Evolutionary conservation across 2,888 invertebrate species (phyloP).

Genomic region (Campoplex capitator): DNA sequence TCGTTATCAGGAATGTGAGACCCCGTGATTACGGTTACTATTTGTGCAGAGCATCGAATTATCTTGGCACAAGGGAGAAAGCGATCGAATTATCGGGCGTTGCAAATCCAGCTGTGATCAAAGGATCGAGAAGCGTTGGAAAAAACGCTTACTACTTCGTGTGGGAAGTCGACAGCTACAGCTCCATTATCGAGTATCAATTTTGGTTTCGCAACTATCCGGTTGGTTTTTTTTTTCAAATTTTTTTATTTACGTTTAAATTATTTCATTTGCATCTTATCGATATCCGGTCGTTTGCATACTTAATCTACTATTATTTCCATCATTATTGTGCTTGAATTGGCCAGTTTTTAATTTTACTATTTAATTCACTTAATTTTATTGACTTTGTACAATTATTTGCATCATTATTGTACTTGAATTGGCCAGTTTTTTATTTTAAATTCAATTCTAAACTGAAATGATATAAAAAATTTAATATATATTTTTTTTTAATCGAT

Average conservation of each 20-base stretch:
- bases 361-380: not conserved
- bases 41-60: conserved; percentile 91
- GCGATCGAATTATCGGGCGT: conserved; percentile 91
- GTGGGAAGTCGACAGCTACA: conserved; percentile 94
- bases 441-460: too few species aligned
- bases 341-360: not conserved
- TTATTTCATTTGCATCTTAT: not conserved
- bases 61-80: conserved; percentile 89
- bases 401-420: too few species aligned
- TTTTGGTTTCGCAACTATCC: conserved; percentile 84
- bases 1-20: conserved; percentile 89
- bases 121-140: conserved; percentile 85
- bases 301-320: too few species aligned
- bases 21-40: conserved; percentile 91
- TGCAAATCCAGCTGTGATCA: conserved; percentile 89
- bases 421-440: too few species aligned
- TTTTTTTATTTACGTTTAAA: conserved; percentile 7
- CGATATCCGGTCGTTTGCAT: not conserved
- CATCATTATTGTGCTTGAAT: too few species aligned
- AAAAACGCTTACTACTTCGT: conserved; percentile 89
- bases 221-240: conserved; percentile 73
- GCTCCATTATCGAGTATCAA: conserved; percentile 90
- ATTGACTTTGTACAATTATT: not conserved
- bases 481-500: too few species aligned
- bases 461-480: too few species aligned